A percentile compares a stretch with the other conserved stretches of the same genome.
Conservation (phyloP, 2,113 vertebrate genomes). For the Panthera tigris region DNA sequence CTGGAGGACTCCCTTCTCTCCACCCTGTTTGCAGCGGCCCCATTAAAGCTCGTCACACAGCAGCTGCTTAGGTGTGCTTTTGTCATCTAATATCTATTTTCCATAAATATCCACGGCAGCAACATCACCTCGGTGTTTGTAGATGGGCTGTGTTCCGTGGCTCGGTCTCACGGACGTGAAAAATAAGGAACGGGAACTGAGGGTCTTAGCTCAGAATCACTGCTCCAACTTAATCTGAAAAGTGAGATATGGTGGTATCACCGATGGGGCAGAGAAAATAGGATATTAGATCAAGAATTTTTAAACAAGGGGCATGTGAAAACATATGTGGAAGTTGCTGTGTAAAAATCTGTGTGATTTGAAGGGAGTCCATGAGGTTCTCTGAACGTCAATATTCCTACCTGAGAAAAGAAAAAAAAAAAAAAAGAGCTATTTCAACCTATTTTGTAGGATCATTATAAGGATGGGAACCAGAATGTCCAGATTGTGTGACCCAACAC, state of each 20-base stretch:
- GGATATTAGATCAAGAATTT: not conserved
- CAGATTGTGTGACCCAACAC: not conserved
- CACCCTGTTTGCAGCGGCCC: not conserved
- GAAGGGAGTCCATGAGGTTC: not conserved
- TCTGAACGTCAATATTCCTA: not conserved
- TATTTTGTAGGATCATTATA: not conserved
- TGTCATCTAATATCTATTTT: constrained; percentile 17
- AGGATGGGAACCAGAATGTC: not conserved
- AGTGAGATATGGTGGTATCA: not conserved
- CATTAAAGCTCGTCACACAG: not conserved
- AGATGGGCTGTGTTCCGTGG: not conserved
- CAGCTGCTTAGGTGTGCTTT: not conserved
- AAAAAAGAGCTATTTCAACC: not conserved
- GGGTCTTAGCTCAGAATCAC: not conserved
- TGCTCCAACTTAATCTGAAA: not conserved
- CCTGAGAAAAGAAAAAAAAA: not conserved
- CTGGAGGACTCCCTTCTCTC: not conserved
- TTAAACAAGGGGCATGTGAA: not conserved
- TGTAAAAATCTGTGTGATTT: not conserved
- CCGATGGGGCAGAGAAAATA: fast-evolving
- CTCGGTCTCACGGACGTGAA: fast-evolving
- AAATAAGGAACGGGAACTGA: not conserved
- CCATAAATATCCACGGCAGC: constrained; percentile 32
- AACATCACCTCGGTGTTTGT: not conserved
- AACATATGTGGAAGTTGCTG: not conserved